Conservation (phyloP, 2,888 invertebrate genomes). For the Periphyllus acericola region DNA sequence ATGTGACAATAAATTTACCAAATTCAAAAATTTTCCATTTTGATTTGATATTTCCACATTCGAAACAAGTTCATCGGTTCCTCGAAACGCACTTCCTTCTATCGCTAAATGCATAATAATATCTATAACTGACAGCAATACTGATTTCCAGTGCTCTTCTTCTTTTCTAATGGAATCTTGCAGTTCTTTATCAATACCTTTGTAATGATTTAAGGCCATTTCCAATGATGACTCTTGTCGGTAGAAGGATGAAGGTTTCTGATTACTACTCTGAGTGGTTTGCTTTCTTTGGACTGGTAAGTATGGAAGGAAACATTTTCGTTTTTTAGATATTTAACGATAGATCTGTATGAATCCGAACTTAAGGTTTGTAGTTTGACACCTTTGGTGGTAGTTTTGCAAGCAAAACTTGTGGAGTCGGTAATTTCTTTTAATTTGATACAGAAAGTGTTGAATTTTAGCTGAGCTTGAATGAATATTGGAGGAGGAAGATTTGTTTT, state of each 20-base stretch:
- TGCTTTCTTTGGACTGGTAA: neutral
- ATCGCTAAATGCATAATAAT: conserved; percentile 16
- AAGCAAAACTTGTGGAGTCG: conserved; percentile 4
- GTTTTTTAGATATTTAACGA: neutral
- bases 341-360: neutral
- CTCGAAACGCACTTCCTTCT: conserved; percentile 9
- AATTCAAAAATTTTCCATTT: conserved; percentile 22
- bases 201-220: neutral
- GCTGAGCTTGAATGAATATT: neutral
- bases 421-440: conserved; percentile 23
- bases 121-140: neutral
- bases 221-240: neutral
- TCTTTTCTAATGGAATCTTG: conserved; percentile 6
- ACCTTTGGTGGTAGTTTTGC: neutral
- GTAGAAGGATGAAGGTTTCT: neutral
- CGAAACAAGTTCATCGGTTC: conserved; percentile 17
- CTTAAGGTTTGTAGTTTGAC: neutral
- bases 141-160: neutral
- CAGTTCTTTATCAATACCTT: neutral
- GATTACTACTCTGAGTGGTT: neutral
- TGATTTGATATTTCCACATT: neutral
- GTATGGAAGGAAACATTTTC: neutral
- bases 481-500: neutral
- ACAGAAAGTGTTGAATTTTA: neutral
- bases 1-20: conserved; percentile 1